Conservation (phyloP, 53 echinoderm and acorn worm species). For the Crossaster papposus region DNA sequence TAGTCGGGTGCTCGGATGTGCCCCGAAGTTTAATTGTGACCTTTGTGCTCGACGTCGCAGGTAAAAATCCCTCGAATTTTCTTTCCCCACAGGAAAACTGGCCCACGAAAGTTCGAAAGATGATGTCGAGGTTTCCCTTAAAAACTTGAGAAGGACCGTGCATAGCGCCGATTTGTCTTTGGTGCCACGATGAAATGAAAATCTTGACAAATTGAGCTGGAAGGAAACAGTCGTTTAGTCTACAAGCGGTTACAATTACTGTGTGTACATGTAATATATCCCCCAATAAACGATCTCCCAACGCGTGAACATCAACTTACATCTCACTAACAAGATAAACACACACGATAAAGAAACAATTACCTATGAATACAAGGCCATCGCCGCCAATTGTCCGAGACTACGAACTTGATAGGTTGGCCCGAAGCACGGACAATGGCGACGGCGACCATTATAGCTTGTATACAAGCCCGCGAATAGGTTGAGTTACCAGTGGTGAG, state of each 20-base stretch:
- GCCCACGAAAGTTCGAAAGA: too few relatives aligned
- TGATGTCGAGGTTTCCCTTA: too few relatives aligned
- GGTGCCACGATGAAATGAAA: too few relatives aligned
- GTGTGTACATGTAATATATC: neutral
- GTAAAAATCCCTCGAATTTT: too few relatives aligned
- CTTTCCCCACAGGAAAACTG: too few relatives aligned
- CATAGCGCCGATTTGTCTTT: too few relatives aligned
- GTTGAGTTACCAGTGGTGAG: neutral
- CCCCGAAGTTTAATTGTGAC: too few relatives aligned
- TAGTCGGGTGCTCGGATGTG: too few relatives aligned
- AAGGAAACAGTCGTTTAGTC: constrained; percentile 18
- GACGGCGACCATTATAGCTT: constrained; percentile 16
- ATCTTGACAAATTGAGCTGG: neutral
- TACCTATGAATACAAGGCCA: constrained; percentile 55
- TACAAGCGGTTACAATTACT: too few relatives aligned
- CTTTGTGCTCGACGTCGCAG: too few relatives aligned
- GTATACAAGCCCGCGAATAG: neutral
- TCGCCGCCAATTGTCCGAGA: constrained; percentile 43
- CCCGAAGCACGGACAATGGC: constrained; percentile 2
- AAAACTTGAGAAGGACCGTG: too few relatives aligned
- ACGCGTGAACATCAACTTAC: constrained; percentile 36
- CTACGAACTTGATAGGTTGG: constrained; percentile 33
- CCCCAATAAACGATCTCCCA: neutral
- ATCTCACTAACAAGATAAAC: constrained; percentile 53
- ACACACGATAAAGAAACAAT: constrained; percentile 55